Evolutionary conservation across 1,140 invertebrate genomes (phyloP).

Genomic region (Notospermus geniculatus): DNA sequence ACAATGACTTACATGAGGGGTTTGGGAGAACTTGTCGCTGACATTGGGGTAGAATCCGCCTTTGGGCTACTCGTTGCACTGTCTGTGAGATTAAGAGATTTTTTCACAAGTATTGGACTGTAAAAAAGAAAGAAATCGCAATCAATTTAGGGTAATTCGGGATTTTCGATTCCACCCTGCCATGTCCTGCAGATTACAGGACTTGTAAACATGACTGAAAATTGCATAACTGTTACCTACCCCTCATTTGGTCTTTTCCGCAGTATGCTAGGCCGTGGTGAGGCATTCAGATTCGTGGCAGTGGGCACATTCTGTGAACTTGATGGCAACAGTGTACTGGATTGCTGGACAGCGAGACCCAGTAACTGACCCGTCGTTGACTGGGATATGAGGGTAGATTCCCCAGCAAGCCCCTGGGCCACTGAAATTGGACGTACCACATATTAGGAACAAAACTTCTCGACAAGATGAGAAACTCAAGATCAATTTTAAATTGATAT

Average conservation of each 20-base stretch:
- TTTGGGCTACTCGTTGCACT: constrained; percentile 1
- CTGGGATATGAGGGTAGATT: too few species aligned
- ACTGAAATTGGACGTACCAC: not conserved
- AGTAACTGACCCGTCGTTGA: not conserved
- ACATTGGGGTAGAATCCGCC: not conserved
- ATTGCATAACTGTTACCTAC: constrained; percentile 38
- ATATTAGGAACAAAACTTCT: not conserved
- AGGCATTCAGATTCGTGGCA: constrained; percentile 62
- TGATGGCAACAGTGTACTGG: not conserved
- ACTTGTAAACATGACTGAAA: constrained; percentile 11
- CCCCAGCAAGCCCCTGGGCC: not conserved
- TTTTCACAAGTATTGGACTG: constrained; percentile 8
- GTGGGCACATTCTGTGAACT: constrained; percentile 16
- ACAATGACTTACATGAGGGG: constrained; percentile 10
- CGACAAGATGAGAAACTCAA: too few species aligned
- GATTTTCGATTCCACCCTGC: too few species aligned
- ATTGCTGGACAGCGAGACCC: not conserved
- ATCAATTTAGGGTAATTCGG: not conserved
- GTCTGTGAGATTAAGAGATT: not conserved
- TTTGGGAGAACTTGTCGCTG: constrained; percentile 5
- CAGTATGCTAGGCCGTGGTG: constrained; percentile 68
- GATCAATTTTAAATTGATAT: too few species aligned
- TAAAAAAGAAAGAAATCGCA: not conserved
- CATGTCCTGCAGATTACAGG: not conserved
- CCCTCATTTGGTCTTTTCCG: constrained; percentile 66